Evolutionary conservation across 2,113 vertebrate genomes (phyloP).

Genomic region (Lepus americanus): DNA sequence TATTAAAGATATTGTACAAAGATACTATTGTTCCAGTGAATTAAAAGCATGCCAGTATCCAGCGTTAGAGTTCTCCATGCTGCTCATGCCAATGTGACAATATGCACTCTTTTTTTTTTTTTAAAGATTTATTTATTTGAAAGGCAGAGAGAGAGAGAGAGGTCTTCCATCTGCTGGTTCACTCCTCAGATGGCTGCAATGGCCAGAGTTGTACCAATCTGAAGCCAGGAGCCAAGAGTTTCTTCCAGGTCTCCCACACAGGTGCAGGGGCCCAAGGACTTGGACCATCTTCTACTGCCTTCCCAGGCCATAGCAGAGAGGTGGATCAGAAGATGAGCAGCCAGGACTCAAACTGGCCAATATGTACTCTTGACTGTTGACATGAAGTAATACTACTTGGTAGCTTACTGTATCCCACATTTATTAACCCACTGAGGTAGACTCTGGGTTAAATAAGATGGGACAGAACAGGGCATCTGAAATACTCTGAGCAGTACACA

Average conservation of each 20-base stretch:
- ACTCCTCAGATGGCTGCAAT: too few relatives aligned
- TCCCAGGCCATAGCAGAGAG: too few relatives aligned
- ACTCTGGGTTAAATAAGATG: not conserved
- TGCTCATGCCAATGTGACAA: not conserved
- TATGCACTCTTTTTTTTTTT: not conserved
- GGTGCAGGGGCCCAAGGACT: too few relatives aligned
- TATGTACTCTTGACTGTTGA: conserved; percentile 38
- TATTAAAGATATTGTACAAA: conserved; percentile 82
- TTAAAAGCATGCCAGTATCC: conserved; percentile 58
- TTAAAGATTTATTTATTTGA: too few relatives aligned
- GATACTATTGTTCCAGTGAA: conserved; percentile 79
- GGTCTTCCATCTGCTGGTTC: too few relatives aligned
- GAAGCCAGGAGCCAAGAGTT: too few relatives aligned
- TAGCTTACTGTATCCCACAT: not conserved
- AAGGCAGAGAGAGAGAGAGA: too few relatives aligned
- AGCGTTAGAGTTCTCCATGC: not conserved
- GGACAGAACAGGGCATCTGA: not conserved
- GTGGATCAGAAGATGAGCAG: too few relatives aligned
- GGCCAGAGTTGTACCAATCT: too few relatives aligned
- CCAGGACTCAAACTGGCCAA: too few relatives aligned
- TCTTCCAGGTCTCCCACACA: too few relatives aligned
- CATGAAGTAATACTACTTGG: not conserved
- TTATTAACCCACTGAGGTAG: not conserved
- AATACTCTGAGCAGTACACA: not conserved
- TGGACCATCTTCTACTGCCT: too few relatives aligned